phyloP scores from a whole-genome alignment of 2,113 vertebrate species.

The Montifringilla adamsi region DNA sequence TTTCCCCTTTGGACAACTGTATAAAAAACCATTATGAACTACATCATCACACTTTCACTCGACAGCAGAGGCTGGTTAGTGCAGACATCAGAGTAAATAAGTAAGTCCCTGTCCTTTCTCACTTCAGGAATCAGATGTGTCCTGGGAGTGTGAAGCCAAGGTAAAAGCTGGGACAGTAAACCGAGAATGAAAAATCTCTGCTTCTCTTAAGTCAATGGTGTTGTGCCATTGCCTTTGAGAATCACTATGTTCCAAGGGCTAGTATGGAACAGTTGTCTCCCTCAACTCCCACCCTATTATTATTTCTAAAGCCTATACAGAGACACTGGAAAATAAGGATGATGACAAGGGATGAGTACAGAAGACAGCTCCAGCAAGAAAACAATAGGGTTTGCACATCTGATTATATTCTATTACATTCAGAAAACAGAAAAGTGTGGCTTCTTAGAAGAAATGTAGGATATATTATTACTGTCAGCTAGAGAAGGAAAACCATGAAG shows the following conservation, averaged over 20 bases:
- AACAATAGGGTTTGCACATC: neutral
- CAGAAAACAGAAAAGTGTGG: slow-evolving; percentile 13
- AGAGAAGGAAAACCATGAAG: neutral
- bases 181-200: neutral
- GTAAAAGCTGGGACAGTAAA: neutral
- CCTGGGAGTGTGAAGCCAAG: neutral
- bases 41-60: neutral
- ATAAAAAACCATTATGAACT: neutral
- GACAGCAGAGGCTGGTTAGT: neutral
- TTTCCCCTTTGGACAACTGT: neutral
- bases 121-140: neutral
- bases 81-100: neutral
- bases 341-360: neutral
- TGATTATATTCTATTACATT: neutral
- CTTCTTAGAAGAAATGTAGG: neutral
- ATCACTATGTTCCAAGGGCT: neutral
- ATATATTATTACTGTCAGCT: neutral
- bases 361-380: neutral
- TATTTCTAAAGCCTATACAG: neutral
- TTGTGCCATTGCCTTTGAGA: neutral
- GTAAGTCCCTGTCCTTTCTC: neutral
- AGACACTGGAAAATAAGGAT: neutral
- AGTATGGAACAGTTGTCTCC: neutral
- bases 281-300: neutral
- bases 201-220: neutral